These are phyloP conservation scores for Holocentrus rufus DNA, from an alignment of 2,797 vertebrate genomes.

Conservation along the genomic window DNA sequence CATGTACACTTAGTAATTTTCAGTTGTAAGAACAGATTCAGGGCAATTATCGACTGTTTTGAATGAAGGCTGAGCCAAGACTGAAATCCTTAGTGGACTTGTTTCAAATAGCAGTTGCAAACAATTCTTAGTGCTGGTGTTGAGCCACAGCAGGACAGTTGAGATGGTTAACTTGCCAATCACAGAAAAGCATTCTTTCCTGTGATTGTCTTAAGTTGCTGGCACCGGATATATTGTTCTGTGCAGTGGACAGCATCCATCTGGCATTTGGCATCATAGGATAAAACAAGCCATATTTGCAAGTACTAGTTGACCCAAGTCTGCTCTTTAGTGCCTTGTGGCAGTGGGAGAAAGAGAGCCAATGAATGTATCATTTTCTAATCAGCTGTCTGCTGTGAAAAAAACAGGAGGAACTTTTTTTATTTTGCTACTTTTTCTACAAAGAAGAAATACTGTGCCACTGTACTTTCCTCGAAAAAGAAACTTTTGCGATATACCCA, in stretches of 20 bases:
- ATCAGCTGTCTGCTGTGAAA: constrained; percentile 63
- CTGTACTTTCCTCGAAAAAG: constrained; percentile 68
- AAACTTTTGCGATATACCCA: constrained; percentile 70
- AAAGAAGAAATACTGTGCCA: constrained; percentile 71
- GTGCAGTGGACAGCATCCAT: background rate
- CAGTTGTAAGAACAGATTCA: constrained; percentile 2
- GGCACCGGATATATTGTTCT: constrained; percentile 28
- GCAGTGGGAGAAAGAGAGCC: constrained; percentile 66
- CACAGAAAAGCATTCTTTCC: background rate
- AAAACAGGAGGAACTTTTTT: constrained; percentile 48
- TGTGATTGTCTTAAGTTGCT: constrained; percentile 29
- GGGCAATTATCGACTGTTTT: constrained; percentile 38
- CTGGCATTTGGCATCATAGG: constrained; percentile 11
- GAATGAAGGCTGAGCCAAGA: constrained; percentile 14
- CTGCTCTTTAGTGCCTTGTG: constrained; percentile 79
- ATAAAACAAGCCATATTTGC: constrained; percentile 58
- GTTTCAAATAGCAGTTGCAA: constrained; percentile 39
- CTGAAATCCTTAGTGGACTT: constrained; percentile 52
- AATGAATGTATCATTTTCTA: constrained; percentile 78
- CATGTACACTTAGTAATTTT: constrained; percentile 12
- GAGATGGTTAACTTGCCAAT: background rate
- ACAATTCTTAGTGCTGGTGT: constrained; percentile 3
- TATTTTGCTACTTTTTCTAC: constrained; percentile 70
- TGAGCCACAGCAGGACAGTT: constrained; percentile 17
- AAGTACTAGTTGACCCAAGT: constrained; percentile 51